Evolutionary conservation across 2,113 vertebrate species (phyloP).

Genomic region (Hippocampus zosterae): DNA sequence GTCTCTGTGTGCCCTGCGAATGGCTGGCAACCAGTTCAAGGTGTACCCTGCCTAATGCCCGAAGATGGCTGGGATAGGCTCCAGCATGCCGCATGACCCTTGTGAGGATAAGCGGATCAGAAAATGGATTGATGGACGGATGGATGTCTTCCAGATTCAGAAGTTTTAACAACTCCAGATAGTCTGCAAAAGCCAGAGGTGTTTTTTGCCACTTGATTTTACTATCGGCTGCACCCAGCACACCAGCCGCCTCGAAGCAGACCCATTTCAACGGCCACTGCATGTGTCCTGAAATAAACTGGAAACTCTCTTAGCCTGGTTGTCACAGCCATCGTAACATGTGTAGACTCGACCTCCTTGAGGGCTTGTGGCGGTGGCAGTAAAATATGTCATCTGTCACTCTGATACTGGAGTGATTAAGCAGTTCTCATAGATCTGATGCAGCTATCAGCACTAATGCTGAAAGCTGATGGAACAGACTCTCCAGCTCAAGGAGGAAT

Average conservation of each 20-base stretch:
- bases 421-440: slow-evolving; percentile 32
- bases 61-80: too few relatives aligned
- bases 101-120: too few relatives aligned
- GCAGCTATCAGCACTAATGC: slow-evolving; percentile 44
- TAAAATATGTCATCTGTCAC: slow-evolving; percentile 40
- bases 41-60: too few relatives aligned
- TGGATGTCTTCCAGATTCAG: slow-evolving; percentile 16
- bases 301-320: slow-evolving; percentile 30
- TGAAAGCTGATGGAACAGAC: slow-evolving; percentile 44
- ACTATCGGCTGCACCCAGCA: not conserved
- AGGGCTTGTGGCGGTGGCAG: slow-evolving; percentile 9
- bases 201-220: not conserved
- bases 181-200: too few relatives aligned
- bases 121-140: too few relatives aligned
- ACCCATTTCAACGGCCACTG: not conserved
- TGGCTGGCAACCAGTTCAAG: too few relatives aligned
- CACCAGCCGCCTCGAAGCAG: not conserved
- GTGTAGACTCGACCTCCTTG: slow-evolving; percentile 8
- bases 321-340: slow-evolving; percentile 24
- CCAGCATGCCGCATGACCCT: too few relatives aligned
- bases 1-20: too few relatives aligned
- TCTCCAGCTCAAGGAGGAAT: slow-evolving; percentile 31
- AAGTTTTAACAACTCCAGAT: slow-evolving; percentile 11
- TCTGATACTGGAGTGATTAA: slow-evolving; percentile 53
- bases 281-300: not conserved